A percentile compares a stretch with the other conserved stretches of the same genome.
Conservation (phyloP, 2,113 vertebrate species). For the Ciconia stormi region DNA sequence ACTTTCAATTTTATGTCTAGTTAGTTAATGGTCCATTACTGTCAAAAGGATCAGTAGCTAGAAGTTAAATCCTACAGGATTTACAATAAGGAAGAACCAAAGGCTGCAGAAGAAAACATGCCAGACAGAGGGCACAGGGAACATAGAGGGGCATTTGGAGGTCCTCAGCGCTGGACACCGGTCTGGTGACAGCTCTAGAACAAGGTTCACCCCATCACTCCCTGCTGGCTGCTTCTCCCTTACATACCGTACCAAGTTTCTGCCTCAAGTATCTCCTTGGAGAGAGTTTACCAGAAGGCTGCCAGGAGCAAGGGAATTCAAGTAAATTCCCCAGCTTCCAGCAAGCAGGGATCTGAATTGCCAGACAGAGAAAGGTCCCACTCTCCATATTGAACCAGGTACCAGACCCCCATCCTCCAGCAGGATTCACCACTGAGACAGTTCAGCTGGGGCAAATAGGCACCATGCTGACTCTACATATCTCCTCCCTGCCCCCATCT, state of each 20-base stretch:
- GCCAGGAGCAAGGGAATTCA: neutral
- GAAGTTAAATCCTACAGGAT: slow-evolving; percentile 60
- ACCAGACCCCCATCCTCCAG: neutral
- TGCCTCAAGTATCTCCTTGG: neutral
- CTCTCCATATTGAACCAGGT: neutral
- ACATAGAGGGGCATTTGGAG: neutral
- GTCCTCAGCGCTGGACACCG: neutral
- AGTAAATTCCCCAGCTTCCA: neutral
- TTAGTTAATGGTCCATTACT: slow-evolving; percentile 72
- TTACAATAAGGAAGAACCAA: slow-evolving; percentile 29
- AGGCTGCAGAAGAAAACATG: neutral
- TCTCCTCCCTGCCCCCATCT: neutral
- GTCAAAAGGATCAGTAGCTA: slow-evolving; percentile 62
- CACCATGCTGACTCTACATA: neutral
- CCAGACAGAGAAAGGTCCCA: neutral
- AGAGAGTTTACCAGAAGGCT: neutral
- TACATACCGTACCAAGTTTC: too few species aligned
- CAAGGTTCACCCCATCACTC: neutral
- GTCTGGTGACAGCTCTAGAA: neutral
- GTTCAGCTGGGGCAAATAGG: neutral
- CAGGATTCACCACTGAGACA: neutral
- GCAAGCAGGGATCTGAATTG: neutral
- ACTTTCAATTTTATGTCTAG: slow-evolving; percentile 62
- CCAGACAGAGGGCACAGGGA: neutral
- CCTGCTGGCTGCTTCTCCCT: neutral